phyloP scores from a whole-genome alignment of 2,113 vertebrate genomes.

The Macquaria australasica region DNA sequence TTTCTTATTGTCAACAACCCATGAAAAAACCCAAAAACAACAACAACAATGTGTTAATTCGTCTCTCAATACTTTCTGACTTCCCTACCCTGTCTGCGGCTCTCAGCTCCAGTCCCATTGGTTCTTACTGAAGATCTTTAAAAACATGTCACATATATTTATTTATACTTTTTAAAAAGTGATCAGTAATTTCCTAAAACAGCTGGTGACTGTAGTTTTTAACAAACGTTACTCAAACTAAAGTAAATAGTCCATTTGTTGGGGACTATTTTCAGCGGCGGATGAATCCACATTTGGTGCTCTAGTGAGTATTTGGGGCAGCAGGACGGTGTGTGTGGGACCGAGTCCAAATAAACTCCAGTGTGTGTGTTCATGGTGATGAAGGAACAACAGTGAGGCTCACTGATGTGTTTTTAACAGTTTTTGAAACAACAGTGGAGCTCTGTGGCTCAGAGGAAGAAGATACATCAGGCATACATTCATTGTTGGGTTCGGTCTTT shows the following conservation, averaged over 20 bases:
- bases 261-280: not conserved
- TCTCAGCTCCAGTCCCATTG: no score
- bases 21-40: not conserved
- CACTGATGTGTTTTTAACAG: not conserved
- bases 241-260: not conserved
- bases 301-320: not conserved
- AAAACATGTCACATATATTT: no score
- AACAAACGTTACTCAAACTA: not conserved
- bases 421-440: not conserved
- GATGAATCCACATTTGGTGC: not conserved
- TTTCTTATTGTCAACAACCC: not conserved
- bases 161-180: not conserved
- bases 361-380: not conserved
- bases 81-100: no score
- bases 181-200: not conserved
- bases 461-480: no score
- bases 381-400: not conserved
- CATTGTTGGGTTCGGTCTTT: not conserved
- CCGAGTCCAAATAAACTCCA: not conserved
- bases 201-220: not conserved
- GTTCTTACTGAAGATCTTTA: no score
- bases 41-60: not conserved
- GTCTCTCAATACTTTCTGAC: not conserved
- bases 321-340: not conserved
- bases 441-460: not conserved